Evolutionary conservation across 1,140 invertebrate genomes (phyloP).

Genomic region (Brachionus rotundiformis): DNA sequence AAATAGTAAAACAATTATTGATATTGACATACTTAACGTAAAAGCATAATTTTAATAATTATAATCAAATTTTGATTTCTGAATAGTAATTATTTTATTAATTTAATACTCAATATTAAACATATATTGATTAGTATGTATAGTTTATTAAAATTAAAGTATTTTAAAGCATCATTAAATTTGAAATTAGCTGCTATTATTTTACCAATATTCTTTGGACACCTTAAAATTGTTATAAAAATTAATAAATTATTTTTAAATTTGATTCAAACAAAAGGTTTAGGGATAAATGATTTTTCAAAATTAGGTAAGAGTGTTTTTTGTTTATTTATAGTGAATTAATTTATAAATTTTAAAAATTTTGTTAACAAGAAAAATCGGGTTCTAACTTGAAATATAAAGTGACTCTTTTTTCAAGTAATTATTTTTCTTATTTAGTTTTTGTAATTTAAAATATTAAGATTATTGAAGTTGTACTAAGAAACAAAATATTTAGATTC

Average conservation of each 20-base stretch:
- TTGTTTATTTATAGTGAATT: neutral
- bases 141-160: neutral
- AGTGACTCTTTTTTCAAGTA: neutral
- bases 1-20: neutral
- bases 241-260: neutral
- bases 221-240: neutral
- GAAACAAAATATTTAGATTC: neutral
- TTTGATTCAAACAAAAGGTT: neutral
- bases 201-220: neutral
- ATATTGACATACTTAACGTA: neutral
- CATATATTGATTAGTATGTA: neutral
- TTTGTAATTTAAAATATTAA: slow-evolving; percentile 15
- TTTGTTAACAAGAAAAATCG: neutral
- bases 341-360: neutral
- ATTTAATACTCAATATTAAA: neutral
- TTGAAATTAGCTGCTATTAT: too few relatives aligned
- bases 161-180: too few relatives aligned
- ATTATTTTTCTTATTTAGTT: neutral
- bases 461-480: slow-evolving; percentile 12
- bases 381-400: neutral
- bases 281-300: neutral
- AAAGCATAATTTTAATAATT: neutral
- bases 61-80: neutral
- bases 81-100: neutral
- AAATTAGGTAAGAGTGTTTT: neutral